phyloP scores from a whole-genome alignment of 2,797 vertebrate genomes.

The Mus spretus region DNA sequence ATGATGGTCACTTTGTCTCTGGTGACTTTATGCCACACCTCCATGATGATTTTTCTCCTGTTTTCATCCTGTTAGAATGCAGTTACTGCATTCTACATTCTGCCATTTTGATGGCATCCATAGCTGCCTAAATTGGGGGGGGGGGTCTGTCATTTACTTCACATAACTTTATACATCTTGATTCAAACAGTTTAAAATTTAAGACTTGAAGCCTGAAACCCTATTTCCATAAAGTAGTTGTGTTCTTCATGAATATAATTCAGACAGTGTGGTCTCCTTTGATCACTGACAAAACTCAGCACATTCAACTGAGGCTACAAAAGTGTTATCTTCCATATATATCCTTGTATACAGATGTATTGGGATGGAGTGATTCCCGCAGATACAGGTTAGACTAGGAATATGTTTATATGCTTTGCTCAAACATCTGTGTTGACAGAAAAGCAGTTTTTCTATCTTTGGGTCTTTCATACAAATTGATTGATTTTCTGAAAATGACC shows the following conservation, averaged over 20 bases:
- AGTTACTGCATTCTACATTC: background rate
- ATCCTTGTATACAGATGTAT: background rate
- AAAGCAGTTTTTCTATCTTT: background rate
- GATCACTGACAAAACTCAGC: background rate
- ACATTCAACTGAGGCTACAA: background rate
- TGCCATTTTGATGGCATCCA: background rate
- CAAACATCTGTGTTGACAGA: background rate
- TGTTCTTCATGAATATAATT: background rate
- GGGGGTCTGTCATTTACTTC: background rate
- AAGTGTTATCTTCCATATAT: background rate
- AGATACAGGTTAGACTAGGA: background rate
- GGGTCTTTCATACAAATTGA: background rate
- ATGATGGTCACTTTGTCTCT: conserved; percentile 8
- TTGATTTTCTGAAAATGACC: background rate
- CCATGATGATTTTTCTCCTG: background rate
- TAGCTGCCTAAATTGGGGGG: background rate
- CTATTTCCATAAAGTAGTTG: background rate
- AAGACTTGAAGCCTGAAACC: background rate
- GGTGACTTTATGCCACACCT: background rate
- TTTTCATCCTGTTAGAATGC: background rate
- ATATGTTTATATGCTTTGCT: background rate
- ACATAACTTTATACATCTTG: conserved; percentile 29
- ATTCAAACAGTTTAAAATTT: conserved; percentile 21
- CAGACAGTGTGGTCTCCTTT: background rate
- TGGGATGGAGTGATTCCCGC: background rate